Base-by-base conservation (phyloP, 2,888 invertebrate species). In the Zaprionus bogoriensis region DNA sequence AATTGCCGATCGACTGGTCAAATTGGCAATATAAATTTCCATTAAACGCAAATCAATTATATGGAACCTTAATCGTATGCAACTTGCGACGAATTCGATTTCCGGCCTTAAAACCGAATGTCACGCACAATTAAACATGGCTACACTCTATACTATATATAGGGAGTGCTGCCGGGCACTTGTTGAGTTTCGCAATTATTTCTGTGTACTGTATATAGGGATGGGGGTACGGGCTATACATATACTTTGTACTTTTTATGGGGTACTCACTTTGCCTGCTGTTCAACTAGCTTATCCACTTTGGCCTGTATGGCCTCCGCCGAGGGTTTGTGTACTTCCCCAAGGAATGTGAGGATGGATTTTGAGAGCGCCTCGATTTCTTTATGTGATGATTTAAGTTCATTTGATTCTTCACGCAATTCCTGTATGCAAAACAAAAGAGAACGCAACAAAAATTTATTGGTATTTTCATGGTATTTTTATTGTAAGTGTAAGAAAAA, bases 371-470 rank as follows among this genome's bases (percentile, higher is more conserved):
- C 76, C 71, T 93, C 89, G 32, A 96, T 92, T 88, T 96, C 95
- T 85, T 95, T 94, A 78, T 93, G 92, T 87, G 92, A 93, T 61
- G 94, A 93, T 90, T 94, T 93, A 72, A 95, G 92, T 79, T 94
- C 93, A 87, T 94, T 93, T 67, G 95, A 94, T 92, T 96, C 96
- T 74, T 92, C 92, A 90, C 94, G 93, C 80, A 96, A 92, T 89
- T 95, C 95, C 96, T 96, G 90, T 42, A 14, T 12, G 20, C 46
- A 22, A 47, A 6, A 27, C 9, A 50, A 41, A 50, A 30, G 25
- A 14, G 20, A 68, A 25, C 1, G n/a, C n/a, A n/a, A n/a, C n/a
- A n/a, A n/a, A 20, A 6, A 25, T 25, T 5, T 38, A 10, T 10
- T 17, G 41, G n/a, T n/a, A n/a, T n/a, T n/a, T n/a, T n/a, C n/a